Evolutionary conservation across 2,888 invertebrate species (phyloP), one percentile per base, ranked within the genome.

Genomic region (Seira musarum): DNA sequence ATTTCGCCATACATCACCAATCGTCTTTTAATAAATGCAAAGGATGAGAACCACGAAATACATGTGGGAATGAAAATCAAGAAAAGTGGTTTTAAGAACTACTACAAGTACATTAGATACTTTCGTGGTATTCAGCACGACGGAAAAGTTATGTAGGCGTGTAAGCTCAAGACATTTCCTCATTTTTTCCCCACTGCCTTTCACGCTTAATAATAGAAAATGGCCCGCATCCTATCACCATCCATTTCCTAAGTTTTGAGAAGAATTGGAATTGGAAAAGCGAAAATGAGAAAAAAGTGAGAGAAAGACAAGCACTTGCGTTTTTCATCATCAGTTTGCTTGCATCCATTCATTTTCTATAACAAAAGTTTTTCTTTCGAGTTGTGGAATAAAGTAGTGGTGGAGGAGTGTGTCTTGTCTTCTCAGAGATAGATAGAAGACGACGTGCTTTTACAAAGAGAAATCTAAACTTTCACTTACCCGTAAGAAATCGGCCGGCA

Each of bases 401-500:
- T n/a, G 49, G 49, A 5, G 30, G 30, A 30, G 30, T 30, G 30
- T 5, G 30, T 30, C 30, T 30, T 30, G 30, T 30, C 30, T 30
- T 30, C n/a, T 30, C 30, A 8, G 30, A 49, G 17, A 49, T n/a
- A n/a, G 49, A 49, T 49, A 13, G 22, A 19, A 61, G 61, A 61
- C 2, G 61, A 22, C 6, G 61, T 21, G 61, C n/a, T 6, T 22
- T 10, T 10, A 57, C 6, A 21, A 13, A 21, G 24, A 61, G 61
- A 61, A 61, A 61, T 61, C 21, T 2, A 74, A 71, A 46, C 74
- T 49, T 49, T 49, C 49, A 49, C 74, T 67, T 67, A 84, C 84
- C 84, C 30, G 84, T 80, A 69, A 84, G 74, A 67, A 84, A 84
- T 79, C 92, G 89, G 0, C 91, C 91, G 0, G 89, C 87, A 40